Evolutionary conservation across 2,888 invertebrate genomes (phyloP), one percentile per base, ranked within the genome.

Genomic region (Dyspetes luteomarginatus): DNA sequence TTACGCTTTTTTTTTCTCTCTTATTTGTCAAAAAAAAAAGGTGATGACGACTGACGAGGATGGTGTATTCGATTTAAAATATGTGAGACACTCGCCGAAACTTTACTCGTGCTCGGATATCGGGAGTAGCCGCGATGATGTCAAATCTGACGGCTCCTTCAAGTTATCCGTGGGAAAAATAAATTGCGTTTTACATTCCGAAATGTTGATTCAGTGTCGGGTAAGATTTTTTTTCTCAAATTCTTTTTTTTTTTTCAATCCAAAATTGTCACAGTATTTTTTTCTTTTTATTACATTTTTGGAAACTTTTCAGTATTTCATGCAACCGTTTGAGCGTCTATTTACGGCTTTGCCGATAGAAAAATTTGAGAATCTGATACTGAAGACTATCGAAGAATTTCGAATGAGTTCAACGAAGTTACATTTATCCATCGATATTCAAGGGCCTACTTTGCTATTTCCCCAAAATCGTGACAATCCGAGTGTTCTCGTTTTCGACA

Each of bases 391-490:
- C 0, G 93, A 93, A 84, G 91, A 92, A n/a, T 89, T 94, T n/a
- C 90, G 93, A 9, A 89, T 91, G 12, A 93, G 93, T 86, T 93
- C 92, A 55, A 94, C 94, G 0, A 91, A 94, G 58, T 92, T 96
- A 72, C 95, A 94, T 82, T 91, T 96, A 0, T 94, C 94, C 36
- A 93, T 96, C 36, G 94, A 95, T 89, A 93, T 96, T 65, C 95
- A 95, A 88, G 95, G 96, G 1, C 97, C 97, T 3, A 95, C 96
- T 0, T 91, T 97, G 17, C 92, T 97, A 43, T 92, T 97, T 60
- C 97, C 97, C 0, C 97, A 97, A 87, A 96, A 96, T 87, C 95
- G 96, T 0, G 95, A 96, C 4, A 96, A 96, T 0, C 96, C 96
- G 0, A 96, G 96, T 89, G 93, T 97, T 4, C 91, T 97, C 58